Conservation (phyloP, 2,888 invertebrate species). For the Euplagia quadripunctaria region DNA sequence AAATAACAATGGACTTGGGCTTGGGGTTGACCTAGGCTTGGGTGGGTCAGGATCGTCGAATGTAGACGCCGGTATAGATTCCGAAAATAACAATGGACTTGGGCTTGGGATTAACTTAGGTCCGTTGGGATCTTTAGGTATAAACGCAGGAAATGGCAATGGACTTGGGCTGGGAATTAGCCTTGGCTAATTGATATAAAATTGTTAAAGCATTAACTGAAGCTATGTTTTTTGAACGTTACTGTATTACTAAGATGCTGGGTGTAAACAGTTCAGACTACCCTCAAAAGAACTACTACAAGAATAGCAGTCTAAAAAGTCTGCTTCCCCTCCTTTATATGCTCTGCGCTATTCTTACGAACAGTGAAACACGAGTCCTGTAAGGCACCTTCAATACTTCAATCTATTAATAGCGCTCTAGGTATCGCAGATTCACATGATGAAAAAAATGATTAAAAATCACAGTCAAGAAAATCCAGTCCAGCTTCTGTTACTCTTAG, state of each 20-base stretch:
- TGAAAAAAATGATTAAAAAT: background rate
- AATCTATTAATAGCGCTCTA: background rate
- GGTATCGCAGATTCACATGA: background rate
- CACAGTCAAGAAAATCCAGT: background rate
- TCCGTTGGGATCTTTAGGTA: too few species aligned
- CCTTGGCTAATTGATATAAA: background rate
- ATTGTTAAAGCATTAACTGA: background rate
- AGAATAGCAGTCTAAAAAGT: background rate
- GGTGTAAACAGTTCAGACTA: background rate
- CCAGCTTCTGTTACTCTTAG: background rate
- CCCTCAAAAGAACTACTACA: background rate
- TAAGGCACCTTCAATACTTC: background rate
- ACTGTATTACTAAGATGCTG: background rate
- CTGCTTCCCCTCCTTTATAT: background rate
- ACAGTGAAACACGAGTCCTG: background rate
- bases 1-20: too few species aligned
- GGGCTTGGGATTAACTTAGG: background rate
- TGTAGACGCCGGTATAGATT: background rate
- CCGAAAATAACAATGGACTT: too few species aligned
- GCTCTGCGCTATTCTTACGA: background rate
- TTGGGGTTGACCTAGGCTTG: too few species aligned
- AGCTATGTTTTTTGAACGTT: background rate
- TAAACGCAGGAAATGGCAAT: too few species aligned
- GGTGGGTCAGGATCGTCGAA: too few species aligned
- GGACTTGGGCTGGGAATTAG: too few species aligned